phyloP scores from a whole-genome alignment of 2,113 vertebrate species.

The Chaetops frenatus region DNA sequence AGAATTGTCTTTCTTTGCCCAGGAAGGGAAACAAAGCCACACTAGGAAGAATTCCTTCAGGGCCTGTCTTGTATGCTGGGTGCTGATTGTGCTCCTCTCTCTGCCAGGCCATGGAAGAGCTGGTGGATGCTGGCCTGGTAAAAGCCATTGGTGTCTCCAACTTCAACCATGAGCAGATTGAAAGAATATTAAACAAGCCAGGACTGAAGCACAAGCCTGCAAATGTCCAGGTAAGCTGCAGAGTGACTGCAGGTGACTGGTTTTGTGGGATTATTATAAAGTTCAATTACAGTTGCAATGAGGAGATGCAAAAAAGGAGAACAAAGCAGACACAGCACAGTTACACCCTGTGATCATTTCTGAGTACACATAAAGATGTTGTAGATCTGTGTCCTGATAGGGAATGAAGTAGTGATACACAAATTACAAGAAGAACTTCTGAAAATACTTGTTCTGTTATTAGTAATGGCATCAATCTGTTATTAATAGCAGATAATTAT shows the following conservation, averaged over 20 bases:
- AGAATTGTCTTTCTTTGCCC: neutral
- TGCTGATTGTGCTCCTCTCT: neutral
- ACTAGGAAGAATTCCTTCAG: neutral
- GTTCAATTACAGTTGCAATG: neutral
- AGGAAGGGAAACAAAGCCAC: neutral
- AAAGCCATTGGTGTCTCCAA: constrained; percentile 91
- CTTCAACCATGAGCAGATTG: constrained; percentile 87
- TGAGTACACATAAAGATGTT: neutral
- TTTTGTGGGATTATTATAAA: neutral
- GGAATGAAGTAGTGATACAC: neutral
- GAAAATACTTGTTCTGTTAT: neutral
- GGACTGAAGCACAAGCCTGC: constrained; percentile 88
- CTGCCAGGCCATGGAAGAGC: constrained; percentile 86
- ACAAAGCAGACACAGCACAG: neutral
- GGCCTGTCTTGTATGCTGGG: neutral
- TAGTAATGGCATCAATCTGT: neutral
- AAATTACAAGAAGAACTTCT: neutral
- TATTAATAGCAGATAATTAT: neutral
- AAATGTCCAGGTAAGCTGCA: constrained; percentile 79
- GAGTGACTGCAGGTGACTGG: neutral
- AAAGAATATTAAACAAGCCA: constrained; percentile 86
- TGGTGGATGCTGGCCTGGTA: constrained; percentile 84
- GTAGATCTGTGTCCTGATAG: neutral
- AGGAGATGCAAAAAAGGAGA: neutral
- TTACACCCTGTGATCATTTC: neutral